These are phyloP conservation scores for Tinamus guttatus DNA, from an alignment of 2,113 vertebrate genomes.

Conservation along the genomic window DNA sequence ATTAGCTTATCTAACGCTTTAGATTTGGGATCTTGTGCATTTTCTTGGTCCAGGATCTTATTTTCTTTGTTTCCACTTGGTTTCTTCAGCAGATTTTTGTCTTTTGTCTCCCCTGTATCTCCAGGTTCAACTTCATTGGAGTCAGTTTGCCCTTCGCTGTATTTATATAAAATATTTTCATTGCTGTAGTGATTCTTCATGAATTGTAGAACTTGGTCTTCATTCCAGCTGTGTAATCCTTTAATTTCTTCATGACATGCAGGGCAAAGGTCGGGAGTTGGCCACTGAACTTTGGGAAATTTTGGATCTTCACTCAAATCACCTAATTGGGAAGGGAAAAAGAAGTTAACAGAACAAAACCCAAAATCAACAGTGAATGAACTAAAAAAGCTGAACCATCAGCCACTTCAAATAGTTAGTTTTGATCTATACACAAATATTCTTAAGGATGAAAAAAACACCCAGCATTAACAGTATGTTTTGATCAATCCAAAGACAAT, in stretches of 20 bases:
- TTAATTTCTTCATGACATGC: slow-evolving; percentile 88
- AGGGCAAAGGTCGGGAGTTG: slow-evolving; percentile 87
- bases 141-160: slow-evolving; percentile 49
- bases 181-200: slow-evolving; percentile 84
- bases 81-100: background rate
- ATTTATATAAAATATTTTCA: slow-evolving; percentile 80
- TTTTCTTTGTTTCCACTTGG: background rate
- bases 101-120: background rate
- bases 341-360: background rate
- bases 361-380: background rate
- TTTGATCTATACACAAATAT: too few species aligned
- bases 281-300: slow-evolving; percentile 93
- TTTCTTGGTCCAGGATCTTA: background rate
- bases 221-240: slow-evolving; percentile 88
- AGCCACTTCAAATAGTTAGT: background rate
- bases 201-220: slow-evolving; percentile 84
- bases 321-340: slow-evolving; percentile 72
- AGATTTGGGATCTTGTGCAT: rapidly evolving
- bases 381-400: background rate
- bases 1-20: background rate
- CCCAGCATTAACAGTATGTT: background rate
- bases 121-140: background rate
- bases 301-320: slow-evolving; percentile 90
- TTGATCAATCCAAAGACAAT: background rate
- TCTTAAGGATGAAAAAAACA: background rate